Evolutionary conservation across 2,113 vertebrate genomes (phyloP), one percentile per base, ranked within the genome.

Genomic region (Sinocyclocheilus rhinocerous): DNA sequence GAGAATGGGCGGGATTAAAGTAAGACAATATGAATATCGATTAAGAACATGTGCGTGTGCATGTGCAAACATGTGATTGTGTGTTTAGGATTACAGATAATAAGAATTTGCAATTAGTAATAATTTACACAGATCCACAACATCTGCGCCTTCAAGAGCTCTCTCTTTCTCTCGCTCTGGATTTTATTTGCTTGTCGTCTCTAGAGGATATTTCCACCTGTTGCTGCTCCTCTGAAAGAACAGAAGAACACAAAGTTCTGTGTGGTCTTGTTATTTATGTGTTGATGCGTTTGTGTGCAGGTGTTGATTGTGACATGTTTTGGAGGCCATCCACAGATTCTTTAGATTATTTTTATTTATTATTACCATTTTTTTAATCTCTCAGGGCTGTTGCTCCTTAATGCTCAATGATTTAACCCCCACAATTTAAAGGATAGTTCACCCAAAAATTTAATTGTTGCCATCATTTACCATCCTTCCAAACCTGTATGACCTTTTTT

Each of bases 1-100:
- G 63, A 95, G 98, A 87, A 99, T 99, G 57, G 98, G 97, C 1
- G 98, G 98, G 89, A 99, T 99, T 93, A 99, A 99, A 96, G 98
- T 99, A 92, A 69, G 50, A 50, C 24, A 63, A 52, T 73, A 42
- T 13, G 18, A 84, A 70, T 67, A 80, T 22, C 2, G 39, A 52
- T 70, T 70, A 36, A 20, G 67, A 36, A 36, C 16, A 18, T 29
- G 22, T 36, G n/a, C 33, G 76, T 48, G 10, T 33, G 29, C 29
- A 33, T 85, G 86, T 42, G 59, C 73, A 76, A 61, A 67, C 75
- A 63, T 55, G 11, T 84, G 85, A 85, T 61, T 84, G 45, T 80
- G 73, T 81, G 83, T 79, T 63, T 83, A 61, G 84, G 75, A 81
- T 84, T 73, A 83, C 55, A 65, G 45, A 79, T 85, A 65, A 89